Percentiles rank a stretch among this genome's conserved stretches.
phyloP scores from a whole-genome alignment of 2,113 vertebrate species.

The Felis chaus region DNA sequence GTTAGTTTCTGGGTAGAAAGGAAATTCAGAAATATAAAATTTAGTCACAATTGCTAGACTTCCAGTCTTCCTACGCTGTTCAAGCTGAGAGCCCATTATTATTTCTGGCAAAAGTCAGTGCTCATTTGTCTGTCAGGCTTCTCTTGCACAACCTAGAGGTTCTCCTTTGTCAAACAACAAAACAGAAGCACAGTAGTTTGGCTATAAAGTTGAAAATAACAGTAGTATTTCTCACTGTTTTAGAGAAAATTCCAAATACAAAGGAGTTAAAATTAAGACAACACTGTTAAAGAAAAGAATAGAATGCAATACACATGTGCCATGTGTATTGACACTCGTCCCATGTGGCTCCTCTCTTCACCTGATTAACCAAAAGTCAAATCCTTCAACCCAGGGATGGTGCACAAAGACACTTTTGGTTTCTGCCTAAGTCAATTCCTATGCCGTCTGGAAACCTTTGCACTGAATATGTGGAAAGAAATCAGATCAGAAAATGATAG shows the following conservation, averaged over 20 bases:
- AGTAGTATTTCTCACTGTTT: not conserved
- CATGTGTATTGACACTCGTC: not conserved
- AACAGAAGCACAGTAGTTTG: slow-evolving; percentile 14
- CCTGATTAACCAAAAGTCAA: not conserved
- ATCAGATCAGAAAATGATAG: not conserved
- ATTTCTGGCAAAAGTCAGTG: not conserved
- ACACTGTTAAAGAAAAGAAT: not conserved
- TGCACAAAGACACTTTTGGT: not conserved
- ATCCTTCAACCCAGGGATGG: not conserved
- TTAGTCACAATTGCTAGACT: not conserved
- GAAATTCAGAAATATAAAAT: not conserved
- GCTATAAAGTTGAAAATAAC: not conserved
- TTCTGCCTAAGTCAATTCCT: not conserved
- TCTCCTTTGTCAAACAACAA: not conserved
- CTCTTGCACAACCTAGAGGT: not conserved
- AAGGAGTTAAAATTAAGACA: not conserved
- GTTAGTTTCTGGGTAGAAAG: not conserved
- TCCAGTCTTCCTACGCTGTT: not conserved
- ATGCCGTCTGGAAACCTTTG: not conserved
- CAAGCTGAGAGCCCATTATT: not conserved
- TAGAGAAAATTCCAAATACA: slow-evolving; percentile 18
- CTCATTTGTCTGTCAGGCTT: not conserved
- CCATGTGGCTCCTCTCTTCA: not conserved
- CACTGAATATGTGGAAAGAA: not conserved
- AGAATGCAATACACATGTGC: not conserved